phyloP scores from a whole-genome alignment of 2,113 vertebrate genomes.

The Rynchops niger region DNA sequence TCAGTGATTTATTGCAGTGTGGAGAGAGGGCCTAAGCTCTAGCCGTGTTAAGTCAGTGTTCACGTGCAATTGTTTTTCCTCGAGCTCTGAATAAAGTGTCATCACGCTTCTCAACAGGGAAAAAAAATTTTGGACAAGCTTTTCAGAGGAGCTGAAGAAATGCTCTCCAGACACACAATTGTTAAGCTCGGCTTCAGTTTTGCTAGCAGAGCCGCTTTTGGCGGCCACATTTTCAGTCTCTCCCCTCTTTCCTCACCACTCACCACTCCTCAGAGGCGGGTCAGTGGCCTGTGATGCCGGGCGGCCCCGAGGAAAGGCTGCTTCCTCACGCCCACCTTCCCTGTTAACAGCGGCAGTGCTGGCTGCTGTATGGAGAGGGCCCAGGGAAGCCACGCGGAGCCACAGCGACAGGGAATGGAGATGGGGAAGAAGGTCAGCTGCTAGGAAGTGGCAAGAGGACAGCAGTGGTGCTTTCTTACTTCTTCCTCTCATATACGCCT shows the following conservation, averaged over 20 bases:
- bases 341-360: not conserved
- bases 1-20: not conserved
- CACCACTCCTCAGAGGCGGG: not conserved
- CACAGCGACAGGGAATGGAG: not conserved
- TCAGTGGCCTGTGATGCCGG: not conserved
- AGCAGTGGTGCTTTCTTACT: not conserved
- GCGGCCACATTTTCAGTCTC: accelerated
- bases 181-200: not conserved
- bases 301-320: not conserved
- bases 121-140: not conserved
- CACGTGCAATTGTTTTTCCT: not conserved
- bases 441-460: not conserved
- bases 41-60: not conserved
- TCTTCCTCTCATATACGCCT: not conserved
- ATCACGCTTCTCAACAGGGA: not conserved
- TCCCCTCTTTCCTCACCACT: not conserved
- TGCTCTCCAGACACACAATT: not conserved
- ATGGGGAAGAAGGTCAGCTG: not conserved
- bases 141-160: slow-evolving; percentile 14
- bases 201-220: not conserved
- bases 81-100: not conserved
- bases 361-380: not conserved
- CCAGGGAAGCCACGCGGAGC: not conserved
- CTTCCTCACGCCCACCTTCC: not conserved
- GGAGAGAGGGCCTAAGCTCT: not conserved